Conservation (phyloP, 2,113 vertebrate species). For the Saccopteryx leptura region DNA sequence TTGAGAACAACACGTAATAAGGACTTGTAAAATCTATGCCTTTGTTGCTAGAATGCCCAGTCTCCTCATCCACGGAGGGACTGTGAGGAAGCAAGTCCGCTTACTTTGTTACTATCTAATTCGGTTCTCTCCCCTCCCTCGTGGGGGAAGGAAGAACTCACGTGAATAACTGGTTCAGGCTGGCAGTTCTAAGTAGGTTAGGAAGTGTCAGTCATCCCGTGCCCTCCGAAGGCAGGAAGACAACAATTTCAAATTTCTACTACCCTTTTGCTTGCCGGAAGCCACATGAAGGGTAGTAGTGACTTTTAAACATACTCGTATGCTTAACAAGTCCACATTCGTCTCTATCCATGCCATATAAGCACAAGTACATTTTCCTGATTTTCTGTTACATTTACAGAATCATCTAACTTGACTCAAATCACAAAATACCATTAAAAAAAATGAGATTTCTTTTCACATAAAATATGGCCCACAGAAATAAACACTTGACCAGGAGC, state of each 20-base stretch:
- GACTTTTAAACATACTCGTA: constrained; percentile 64
- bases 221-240: constrained; percentile 60
- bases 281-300: constrained; percentile 31
- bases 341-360: not conserved
- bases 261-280: constrained; percentile 53
- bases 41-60: constrained; percentile 64
- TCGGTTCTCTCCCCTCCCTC: constrained; percentile 65
- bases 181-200: constrained; percentile 58
- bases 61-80: not conserved
- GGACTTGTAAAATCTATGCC: constrained; percentile 10
- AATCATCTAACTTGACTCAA: constrained; percentile 46
- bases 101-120: constrained; percentile 73
- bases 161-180: constrained; percentile 16
- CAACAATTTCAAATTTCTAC: constrained; percentile 56
- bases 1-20: constrained; percentile 38
- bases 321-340: constrained; percentile 44
- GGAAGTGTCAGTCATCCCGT: constrained; percentile 52
- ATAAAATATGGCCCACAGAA: not conserved
- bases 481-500: constrained; percentile 46
- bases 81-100: not conserved
- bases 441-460: constrained; percentile 9
- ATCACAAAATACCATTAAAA: constrained; percentile 8
- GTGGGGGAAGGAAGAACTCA: not conserved
- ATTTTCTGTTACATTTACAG: constrained; percentile 59
- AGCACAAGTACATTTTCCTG: not conserved